Conservation (phyloP, 2,888 invertebrate genomes). For the Athetis lepigone region DNA sequence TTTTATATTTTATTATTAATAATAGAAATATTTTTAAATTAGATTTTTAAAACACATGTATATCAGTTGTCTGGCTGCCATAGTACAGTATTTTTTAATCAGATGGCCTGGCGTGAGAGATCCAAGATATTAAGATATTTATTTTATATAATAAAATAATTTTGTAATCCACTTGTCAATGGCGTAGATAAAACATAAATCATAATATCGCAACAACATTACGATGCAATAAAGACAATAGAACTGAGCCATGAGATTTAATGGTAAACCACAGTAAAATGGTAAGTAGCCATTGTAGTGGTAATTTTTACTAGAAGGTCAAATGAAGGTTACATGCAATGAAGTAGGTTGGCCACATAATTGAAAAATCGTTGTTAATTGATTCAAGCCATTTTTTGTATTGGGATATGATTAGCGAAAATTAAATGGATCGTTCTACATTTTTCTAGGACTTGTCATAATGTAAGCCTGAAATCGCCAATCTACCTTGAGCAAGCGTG, state of each 20-base stretch:
- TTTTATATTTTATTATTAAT: too few relatives aligned
- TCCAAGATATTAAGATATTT: too few relatives aligned
- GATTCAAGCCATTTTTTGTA: slow-evolving; percentile 28
- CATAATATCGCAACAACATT: slow-evolving; percentile 1
- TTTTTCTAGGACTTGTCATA: neutral
- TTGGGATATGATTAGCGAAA: neutral
- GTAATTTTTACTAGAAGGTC: slow-evolving; percentile 34
- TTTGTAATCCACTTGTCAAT: too few relatives aligned
- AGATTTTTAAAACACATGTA: too few relatives aligned
- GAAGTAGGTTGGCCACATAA: slow-evolving; percentile 9
- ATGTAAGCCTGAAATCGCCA: too few relatives aligned
- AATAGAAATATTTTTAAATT: too few relatives aligned
- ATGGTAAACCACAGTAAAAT: slow-evolving; percentile 19
- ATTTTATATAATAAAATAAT: too few relatives aligned
- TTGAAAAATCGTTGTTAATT: slow-evolving; percentile 5
- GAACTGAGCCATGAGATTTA: slow-evolving; percentile 34
- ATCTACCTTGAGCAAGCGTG: too few relatives aligned
- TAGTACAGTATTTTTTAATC: too few relatives aligned
- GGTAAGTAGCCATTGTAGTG: slow-evolving; percentile 43
- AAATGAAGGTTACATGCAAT: slow-evolving; percentile 26
- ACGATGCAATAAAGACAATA: slow-evolving; percentile 16
- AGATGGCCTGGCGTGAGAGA: too few relatives aligned
- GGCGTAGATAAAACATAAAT: too few relatives aligned
- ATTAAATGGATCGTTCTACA: neutral
- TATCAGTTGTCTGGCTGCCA: too few relatives aligned